Evolutionary conservation across 2,797 vertebrate species (phyloP).

Genomic region (Poecilia velifera): DNA sequence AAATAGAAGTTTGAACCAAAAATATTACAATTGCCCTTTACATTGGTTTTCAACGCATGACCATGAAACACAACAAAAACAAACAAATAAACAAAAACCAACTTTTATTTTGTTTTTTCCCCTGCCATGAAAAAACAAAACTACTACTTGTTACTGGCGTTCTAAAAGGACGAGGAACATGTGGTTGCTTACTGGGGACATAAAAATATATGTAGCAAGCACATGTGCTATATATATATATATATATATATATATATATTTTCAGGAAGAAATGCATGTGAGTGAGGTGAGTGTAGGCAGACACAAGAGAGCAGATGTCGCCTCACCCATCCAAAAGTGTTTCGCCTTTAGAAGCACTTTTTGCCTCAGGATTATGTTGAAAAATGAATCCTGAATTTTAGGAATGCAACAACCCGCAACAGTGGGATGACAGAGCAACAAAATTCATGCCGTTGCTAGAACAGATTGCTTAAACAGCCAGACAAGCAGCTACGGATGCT

Average conservation of each 20-base stretch:
- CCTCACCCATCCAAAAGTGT: not conserved
- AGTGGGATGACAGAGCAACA: not conserved
- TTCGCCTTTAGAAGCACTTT: not conserved
- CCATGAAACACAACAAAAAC: not conserved
- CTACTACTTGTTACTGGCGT: not conserved
- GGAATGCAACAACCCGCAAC: not conserved
- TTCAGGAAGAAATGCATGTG: not conserved
- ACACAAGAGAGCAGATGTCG: not conserved
- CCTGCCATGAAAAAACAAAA: not conserved
- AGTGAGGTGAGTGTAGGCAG: not conserved
- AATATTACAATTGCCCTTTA: not conserved
- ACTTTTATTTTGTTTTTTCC: not conserved
- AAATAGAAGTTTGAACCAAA: not conserved
- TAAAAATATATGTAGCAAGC: not conserved
- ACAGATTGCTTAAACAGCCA: not conserved
- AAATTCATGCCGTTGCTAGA: not conserved
- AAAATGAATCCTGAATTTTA: not conserved
- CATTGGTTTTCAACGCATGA: not conserved
- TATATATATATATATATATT: not conserved
- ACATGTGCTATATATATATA: not conserved
- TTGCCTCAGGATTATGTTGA: not conserved
- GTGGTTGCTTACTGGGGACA: not conserved
- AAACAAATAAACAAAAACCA: not conserved
- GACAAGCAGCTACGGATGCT: not conserved
- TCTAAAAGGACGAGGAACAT: not conserved